A percentile compares a stretch with the other conserved stretches of the same genome.
Conservation (phyloP, 2,797 vertebrate genomes). For the Microctenopoma steveboyesi region DNA sequence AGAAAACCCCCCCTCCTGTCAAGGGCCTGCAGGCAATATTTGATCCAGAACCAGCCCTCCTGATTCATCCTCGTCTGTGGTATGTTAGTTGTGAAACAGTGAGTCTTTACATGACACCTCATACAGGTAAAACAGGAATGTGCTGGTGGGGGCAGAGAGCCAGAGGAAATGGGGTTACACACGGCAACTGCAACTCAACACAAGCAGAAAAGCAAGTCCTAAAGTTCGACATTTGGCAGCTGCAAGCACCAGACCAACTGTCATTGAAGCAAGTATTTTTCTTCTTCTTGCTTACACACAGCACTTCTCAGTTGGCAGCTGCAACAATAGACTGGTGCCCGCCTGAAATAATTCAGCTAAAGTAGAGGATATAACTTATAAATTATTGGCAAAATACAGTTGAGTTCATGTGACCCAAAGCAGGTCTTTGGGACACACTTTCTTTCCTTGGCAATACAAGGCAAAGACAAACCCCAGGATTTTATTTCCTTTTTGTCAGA, state of each 20-base stretch:
- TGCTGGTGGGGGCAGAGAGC: constrained; percentile 67
- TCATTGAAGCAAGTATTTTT: background rate
- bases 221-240: background rate
- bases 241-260: background rate
- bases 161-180: constrained; percentile 64
- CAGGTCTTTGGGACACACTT: constrained; percentile 4
- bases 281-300: too few relatives aligned
- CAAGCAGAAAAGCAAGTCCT: constrained; percentile 22
- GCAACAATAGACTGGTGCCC: background rate
- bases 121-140: constrained; percentile 82
- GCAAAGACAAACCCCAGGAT: constrained; percentile 77
- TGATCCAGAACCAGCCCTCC: constrained; percentile 23
- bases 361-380: background rate
- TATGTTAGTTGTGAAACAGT: constrained; percentile 76
- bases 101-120: constrained; percentile 68
- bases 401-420: background rate
- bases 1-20: too few relatives aligned
- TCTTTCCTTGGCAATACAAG: constrained; percentile 57
- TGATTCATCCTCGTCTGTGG: constrained; percentile 42
- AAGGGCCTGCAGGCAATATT: constrained; percentile 4
- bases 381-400: background rate
- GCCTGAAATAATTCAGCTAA: background rate
- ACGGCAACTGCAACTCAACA: constrained; percentile 38
- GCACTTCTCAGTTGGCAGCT: background rate
- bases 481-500: constrained; percentile 83